Evolutionary conservation across 2,797 vertebrate species (phyloP).

Genomic region (Pelochelys cantorii): DNA sequence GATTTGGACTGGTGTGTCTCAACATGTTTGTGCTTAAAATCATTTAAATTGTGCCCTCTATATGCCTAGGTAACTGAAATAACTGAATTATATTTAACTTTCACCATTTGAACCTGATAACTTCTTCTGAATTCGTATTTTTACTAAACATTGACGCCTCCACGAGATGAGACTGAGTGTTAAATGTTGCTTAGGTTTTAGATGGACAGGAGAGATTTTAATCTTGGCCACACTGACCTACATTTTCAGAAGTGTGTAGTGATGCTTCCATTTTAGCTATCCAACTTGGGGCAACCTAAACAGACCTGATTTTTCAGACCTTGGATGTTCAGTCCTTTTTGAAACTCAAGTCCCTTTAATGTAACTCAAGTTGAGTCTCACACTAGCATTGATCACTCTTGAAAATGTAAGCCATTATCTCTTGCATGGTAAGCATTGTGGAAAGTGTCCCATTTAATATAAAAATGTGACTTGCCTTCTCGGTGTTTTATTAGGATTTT

Average conservation of each 20-base stretch:
- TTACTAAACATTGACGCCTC: neutral
- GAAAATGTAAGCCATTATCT: slow-evolving; percentile 60
- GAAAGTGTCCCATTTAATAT: slow-evolving; percentile 67
- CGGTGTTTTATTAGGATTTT: slow-evolving; percentile 23
- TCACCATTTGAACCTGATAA: neutral
- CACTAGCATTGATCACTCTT: slow-evolving; percentile 48
- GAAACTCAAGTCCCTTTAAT: slow-evolving; percentile 52
- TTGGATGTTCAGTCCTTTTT: neutral
- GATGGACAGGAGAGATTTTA: slow-evolving; percentile 27
- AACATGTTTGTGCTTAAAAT: slow-evolving; percentile 41
- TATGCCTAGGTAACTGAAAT: slow-evolving; percentile 6
- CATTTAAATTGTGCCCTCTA: slow-evolving; percentile 14
- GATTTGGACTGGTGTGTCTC: neutral
- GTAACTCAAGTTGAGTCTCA: slow-evolving; percentile 41
- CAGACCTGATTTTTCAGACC: neutral
- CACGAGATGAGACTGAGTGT: neutral
- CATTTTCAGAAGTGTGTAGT: neutral
- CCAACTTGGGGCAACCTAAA: slow-evolving; percentile 23
- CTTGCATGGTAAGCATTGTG: slow-evolving; percentile 52
- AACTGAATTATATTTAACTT: slow-evolving; percentile 20
- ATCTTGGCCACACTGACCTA: neutral
- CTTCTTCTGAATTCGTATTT: slow-evolving; percentile 26
- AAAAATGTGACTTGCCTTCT: slow-evolving; percentile 51
- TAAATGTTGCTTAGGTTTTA: slow-evolving; percentile 43
- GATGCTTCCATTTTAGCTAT: neutral